Base-by-base conservation (phyloP, 2,888 invertebrate genomes). In the Sialis fuliginosa region DNA sequence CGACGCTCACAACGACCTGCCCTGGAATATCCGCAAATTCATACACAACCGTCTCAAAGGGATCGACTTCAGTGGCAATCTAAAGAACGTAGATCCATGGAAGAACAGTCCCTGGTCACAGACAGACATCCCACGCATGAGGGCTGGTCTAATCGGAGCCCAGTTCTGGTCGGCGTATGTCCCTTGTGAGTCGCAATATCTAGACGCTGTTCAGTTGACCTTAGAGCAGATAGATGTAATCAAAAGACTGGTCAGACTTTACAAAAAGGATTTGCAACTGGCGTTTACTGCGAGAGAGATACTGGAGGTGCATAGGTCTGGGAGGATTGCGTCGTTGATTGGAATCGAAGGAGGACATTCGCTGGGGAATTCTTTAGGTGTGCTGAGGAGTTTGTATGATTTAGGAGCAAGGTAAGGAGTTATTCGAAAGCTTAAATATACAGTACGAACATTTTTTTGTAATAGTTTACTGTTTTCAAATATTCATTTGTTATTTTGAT, bases 261-360 rank as follows among this genome's bases (percentile, higher is more conserved):
- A 87, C 64, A 72, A 77, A 39, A 74, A 77, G 56, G 80, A 85
- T 60, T 74, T 86, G 52, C 74, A 77, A 48, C 66, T 86, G 56
- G 86, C 80, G 51, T 77, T 77, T 50, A 79, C 80, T 56, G 74
- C 77, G 44, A 61, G 70, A 57, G 86, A 84, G 62, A 74, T 87
- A 53, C 66, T 79, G 53, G 76, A 77, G 54, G 79, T 81, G 13
- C 85, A 85, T 60, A 72, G 75, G 48, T 74, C 74, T 43, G 88
- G 88, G 7, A 79, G 81, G 56, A 83, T 93, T 54, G 90, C 86
- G 39, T 90, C 90, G 53, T 70, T 92, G 58, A 86, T 92, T 54
- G 92, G 90, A 30, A 81, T 93, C 41, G 92, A 92, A 68, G 91
- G 92, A 34, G 93, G 93, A 6, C 92, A 93, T 64, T 82, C 87